phyloP scores from a whole-genome alignment of 1,140 invertebrate species.

The Drosophila littoralis region DNA sequence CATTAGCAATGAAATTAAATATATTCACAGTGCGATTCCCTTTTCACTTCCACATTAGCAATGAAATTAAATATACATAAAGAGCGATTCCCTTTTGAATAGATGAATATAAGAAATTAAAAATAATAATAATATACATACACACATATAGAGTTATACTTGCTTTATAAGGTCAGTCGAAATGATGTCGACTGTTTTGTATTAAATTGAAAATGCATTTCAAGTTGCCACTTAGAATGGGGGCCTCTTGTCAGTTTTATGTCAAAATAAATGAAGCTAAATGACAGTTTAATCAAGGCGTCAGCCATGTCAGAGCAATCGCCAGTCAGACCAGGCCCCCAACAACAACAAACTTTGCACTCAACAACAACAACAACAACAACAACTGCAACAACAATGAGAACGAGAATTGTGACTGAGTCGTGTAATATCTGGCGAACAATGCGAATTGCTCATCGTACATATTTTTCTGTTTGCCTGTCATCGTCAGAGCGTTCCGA shows the following conservation, averaged over 20 bases:
- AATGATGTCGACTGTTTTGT: constrained; percentile 49
- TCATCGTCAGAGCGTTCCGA: constrained; percentile 59
- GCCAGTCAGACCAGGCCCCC: constrained; percentile 9
- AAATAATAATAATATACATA: too few relatives aligned
- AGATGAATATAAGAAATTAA: too few relatives aligned
- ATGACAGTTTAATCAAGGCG: constrained; percentile 84
- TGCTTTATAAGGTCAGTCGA: constrained; percentile 35
- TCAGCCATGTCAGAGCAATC: constrained; percentile 69
- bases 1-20: too few relatives aligned
- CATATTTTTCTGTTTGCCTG: constrained; percentile 62
- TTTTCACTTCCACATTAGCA: too few relatives aligned
- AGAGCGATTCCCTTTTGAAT: too few relatives aligned
- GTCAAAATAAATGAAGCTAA: constrained; percentile 84
- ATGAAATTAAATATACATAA: too few relatives aligned
- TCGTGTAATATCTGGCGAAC: constrained; percentile 75
- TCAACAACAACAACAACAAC: constrained; percentile 32
- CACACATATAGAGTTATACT: too few relatives aligned
- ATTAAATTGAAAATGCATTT: constrained; percentile 70
- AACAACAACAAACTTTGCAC: constrained; percentile 47
- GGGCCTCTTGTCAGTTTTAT: constrained; percentile 79
- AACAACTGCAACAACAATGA: constrained; percentile 17
- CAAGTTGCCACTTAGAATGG: constrained; percentile 75
- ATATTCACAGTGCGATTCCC: too few relatives aligned
- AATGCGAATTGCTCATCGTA: constrained; percentile 64
- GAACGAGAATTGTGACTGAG: constrained; percentile 52